phyloP scores from a whole-genome alignment of 2,888 invertebrate species.

The Erebia palarica region DNA sequence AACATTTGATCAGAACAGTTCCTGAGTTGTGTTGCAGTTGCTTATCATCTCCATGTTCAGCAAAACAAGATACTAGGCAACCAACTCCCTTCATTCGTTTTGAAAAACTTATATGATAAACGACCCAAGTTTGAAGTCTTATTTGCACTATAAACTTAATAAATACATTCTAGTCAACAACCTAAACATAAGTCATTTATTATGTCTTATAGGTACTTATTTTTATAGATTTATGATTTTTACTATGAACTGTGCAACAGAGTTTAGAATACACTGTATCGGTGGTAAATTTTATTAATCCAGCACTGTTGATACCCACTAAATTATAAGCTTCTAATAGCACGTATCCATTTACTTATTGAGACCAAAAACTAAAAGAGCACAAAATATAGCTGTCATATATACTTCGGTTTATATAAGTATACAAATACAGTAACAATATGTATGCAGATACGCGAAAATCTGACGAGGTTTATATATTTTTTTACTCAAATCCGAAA shows the following conservation, averaged over 20 bases:
- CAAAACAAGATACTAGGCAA: constrained; percentile 40
- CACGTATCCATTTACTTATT: too few species aligned
- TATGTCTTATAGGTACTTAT: neutral
- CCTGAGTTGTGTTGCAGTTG: constrained; percentile 23
- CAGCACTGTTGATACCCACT: too few species aligned
- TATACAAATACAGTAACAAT: too few species aligned
- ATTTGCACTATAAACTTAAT: constrained; percentile 54
- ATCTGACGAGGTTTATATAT: constrained; percentile 4
- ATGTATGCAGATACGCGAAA: neutral
- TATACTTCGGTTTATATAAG: too few species aligned
- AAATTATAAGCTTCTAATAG: too few species aligned
- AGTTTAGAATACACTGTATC: too few species aligned
- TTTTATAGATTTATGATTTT: too few species aligned
- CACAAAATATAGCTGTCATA: too few species aligned
- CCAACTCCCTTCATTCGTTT: constrained; percentile 66
- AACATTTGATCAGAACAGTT: constrained; percentile 40
- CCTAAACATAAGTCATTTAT: neutral
- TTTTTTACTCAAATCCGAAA: constrained; percentile 28
- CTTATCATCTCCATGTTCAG: constrained; percentile 20
- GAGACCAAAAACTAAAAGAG: too few species aligned
- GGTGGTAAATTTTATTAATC: too few species aligned
- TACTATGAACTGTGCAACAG: too few species aligned
- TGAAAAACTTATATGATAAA: constrained; percentile 68
- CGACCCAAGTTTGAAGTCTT: constrained; percentile 62
- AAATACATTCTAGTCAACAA: neutral